Percentiles rank a stretch among this genome's conserved stretches.
Evolutionary conservation across 1,140 invertebrate genomes (phyloP).

Genomic region (Littorina saxatilis): DNA sequence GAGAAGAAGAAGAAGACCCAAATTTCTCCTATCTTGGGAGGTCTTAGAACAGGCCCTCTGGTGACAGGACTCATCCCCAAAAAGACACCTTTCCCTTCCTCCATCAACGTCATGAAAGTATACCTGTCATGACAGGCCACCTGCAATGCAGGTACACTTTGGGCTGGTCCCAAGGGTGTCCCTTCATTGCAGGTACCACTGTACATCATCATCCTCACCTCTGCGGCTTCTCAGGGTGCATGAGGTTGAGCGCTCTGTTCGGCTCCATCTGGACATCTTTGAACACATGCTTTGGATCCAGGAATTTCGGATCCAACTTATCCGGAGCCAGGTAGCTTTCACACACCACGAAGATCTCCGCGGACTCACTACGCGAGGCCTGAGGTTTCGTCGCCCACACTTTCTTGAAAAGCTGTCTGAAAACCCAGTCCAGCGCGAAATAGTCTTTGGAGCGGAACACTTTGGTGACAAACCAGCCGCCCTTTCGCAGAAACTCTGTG

Average conservation of each 20-base stretch:
- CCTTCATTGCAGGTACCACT: too few species aligned
- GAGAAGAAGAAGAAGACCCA: too few species aligned
- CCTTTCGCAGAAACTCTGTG: conserved; percentile 91
- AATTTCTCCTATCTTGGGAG: too few species aligned
- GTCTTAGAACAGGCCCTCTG: too few species aligned
- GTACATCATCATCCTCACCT: too few species aligned
- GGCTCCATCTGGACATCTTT: conserved; percentile 90
- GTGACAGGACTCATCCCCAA: too few species aligned
- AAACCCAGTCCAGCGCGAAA: conserved; percentile 94
- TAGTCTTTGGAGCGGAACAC: conserved; percentile 99
- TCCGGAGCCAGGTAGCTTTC: conserved; percentile 95
- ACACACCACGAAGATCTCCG: conserved; percentile 99
- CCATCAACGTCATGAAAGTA: too few species aligned
- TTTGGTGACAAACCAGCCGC: conserved; percentile 99
- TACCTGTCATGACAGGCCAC: too few species aligned
- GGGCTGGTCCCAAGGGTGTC: too few species aligned
- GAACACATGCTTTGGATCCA: conserved; percentile 97
- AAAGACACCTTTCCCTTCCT: too few species aligned
- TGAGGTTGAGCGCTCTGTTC: conserved; percentile 68
- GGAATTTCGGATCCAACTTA: conserved; percentile 94
- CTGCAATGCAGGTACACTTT: too few species aligned
- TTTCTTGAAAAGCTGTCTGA: conserved; percentile 95
- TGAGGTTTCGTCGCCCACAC: conserved; percentile 97
- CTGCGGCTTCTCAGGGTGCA: conserved; percentile 72
- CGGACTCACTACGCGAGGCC: conserved; percentile 98